Evolutionary conservation across 2,888 invertebrate species (phyloP).

Genomic region (Orchesella flavescens): DNA sequence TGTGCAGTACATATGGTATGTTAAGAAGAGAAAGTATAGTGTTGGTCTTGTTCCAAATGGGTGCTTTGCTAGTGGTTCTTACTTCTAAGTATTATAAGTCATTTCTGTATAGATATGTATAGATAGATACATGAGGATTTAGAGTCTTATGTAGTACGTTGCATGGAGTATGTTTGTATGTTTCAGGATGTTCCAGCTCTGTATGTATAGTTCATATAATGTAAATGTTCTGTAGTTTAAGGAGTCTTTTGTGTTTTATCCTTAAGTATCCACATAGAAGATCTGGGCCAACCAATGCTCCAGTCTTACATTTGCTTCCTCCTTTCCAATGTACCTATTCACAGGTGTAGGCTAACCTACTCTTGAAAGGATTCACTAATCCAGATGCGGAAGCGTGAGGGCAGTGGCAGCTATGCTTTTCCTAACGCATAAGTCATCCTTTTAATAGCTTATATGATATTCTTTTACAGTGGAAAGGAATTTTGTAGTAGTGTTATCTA

Average conservation of each 20-base stretch:
- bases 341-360: conserved; percentile 30
- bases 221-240: too few species aligned
- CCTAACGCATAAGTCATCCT: background rate
- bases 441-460: background rate
- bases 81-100: too few species aligned
- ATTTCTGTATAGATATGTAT: too few species aligned
- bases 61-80: too few species aligned
- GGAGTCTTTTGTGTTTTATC: too few species aligned
- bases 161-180: background rate
- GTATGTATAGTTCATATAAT: too few species aligned
- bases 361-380: conserved; percentile 42
- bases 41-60: background rate
- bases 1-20: too few species aligned
- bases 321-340: conserved; percentile 6
- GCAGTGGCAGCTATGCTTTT: conserved; percentile 10
- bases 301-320: background rate
- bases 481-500: background rate
- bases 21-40: background rate
- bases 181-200: too few species aligned
- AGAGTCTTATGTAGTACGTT: background rate
- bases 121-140: too few species aligned
- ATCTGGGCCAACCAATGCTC: too few species aligned
- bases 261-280: too few species aligned
- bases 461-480: background rate
- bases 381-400: conserved; percentile 11